Conservation (phyloP, 2,888 invertebrate species). For the Alsophila aescularia region DNA sequence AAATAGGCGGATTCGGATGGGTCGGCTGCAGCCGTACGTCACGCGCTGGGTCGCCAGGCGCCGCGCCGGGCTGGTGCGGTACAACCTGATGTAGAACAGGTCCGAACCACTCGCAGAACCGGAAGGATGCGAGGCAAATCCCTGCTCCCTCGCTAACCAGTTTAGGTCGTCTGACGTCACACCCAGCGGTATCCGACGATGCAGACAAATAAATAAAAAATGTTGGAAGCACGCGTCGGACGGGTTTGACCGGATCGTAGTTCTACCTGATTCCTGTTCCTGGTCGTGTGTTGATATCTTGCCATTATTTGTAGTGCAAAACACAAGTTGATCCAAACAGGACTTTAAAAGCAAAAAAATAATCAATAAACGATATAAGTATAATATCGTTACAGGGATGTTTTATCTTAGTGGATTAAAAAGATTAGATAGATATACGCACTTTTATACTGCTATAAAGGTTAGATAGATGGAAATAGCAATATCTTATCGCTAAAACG, state of each 20-base stretch:
- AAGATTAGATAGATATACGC: too few species aligned
- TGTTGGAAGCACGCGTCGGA: conserved; percentile 84
- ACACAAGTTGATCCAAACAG: conserved; percentile 26
- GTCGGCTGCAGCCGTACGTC: conserved; percentile 63
- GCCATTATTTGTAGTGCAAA: conserved; percentile 60
- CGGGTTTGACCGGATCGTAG: conserved; percentile 84
- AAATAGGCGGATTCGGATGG: conserved; percentile 53
- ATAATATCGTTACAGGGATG: too few species aligned
- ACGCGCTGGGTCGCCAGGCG: conserved; percentile 59
- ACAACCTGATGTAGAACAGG: conserved; percentile 82
- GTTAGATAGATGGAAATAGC: too few species aligned
- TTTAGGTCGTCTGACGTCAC: conserved; percentile 84
- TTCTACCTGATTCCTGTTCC: conserved; percentile 84
- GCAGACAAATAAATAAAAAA: conserved; percentile 85
- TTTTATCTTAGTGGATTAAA: too few species aligned
- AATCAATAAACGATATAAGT: too few species aligned
- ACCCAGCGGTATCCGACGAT: conserved; percentile 82
- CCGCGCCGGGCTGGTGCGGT: conserved; percentile 54
- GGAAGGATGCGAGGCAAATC: conserved; percentile 84
- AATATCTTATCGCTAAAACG: too few species aligned
- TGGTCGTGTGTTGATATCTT: conserved; percentile 72
- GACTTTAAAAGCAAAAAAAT: too few species aligned
- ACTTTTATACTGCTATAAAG: too few species aligned
- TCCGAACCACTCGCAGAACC: conserved; percentile 81
- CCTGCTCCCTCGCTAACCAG: conserved; percentile 84